phyloP scores from a whole-genome alignment of 2,113 vertebrate species.

The Mystacornis crossleyi region DNA sequence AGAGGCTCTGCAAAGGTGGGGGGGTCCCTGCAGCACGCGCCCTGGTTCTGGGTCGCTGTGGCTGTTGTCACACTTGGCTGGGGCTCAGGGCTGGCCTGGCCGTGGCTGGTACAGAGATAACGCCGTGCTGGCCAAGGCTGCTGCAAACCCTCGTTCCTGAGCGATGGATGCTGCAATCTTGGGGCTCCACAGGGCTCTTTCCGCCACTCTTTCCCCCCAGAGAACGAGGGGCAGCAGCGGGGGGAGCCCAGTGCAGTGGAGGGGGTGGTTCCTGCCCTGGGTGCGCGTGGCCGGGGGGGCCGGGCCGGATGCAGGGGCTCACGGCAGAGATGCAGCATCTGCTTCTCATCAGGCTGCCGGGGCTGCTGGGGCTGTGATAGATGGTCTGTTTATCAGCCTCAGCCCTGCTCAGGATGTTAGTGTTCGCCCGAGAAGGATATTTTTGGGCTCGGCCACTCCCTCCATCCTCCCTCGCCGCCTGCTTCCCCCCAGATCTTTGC shows the following conservation, averaged over 20 bases:
- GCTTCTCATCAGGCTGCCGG: slow-evolving; percentile 62
- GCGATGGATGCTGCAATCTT: rapidly evolving
- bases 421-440: slow-evolving; percentile 21
- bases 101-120: not conserved
- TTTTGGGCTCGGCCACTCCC: not conserved
- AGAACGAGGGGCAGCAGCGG: rapidly evolving
- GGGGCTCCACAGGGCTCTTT: not conserved
- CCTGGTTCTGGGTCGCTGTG: not conserved
- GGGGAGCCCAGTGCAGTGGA: not conserved
- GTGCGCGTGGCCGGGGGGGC: not conserved
- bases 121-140: not conserved
- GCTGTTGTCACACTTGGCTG: not conserved
- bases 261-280: not conserved
- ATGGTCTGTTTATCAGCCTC: slow-evolving; percentile 53
- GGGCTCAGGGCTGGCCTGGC: not conserved
- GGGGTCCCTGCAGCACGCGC: not conserved
- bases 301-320: slow-evolving; percentile 37
- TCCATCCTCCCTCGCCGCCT: not conserved
- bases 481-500: not conserved
- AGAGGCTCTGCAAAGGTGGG: not conserved
- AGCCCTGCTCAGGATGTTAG: slow-evolving; percentile 76
- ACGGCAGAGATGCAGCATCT: slow-evolving; percentile 65
- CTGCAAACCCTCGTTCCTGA: not conserved
- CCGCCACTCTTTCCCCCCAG: not conserved
- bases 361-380: slow-evolving; percentile 53